Conservation (phyloP, 2,888 invertebrate genomes). For the Petrolisthes manimaculis region DNA sequence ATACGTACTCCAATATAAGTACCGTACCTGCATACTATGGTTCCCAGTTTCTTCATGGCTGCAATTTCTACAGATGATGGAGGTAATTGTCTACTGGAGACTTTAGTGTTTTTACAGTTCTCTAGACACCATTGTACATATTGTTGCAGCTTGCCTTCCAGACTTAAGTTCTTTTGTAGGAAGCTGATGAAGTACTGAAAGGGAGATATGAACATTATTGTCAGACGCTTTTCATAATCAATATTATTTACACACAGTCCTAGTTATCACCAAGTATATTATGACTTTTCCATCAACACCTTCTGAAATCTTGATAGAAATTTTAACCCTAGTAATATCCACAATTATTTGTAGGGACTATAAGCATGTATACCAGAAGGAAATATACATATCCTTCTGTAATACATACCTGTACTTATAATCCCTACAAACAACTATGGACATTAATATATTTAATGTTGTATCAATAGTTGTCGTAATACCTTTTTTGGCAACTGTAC, state of each 20-base stretch:
- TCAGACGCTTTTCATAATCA: constrained; percentile 20
- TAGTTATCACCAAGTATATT: neutral
- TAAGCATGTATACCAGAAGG: no score
- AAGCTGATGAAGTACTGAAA: constrained; percentile 81
- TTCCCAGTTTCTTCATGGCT: constrained; percentile 89
- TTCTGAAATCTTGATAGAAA: no score
- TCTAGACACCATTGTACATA: constrained; percentile 95
- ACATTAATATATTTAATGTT: no score
- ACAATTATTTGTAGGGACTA: no score
- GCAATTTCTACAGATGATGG: constrained; percentile 94
- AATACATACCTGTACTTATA: no score
- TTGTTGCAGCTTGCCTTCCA: constrained; percentile 80
- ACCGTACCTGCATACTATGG: constrained; percentile 83
- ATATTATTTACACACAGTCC: constrained; percentile 5
- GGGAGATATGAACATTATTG: constrained; percentile 40
- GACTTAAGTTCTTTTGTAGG: constrained; percentile 78
- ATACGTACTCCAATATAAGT: no score
- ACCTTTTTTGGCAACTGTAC: no score
- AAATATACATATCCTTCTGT: no score
- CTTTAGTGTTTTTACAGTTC: constrained; percentile 89
- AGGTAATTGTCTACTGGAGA: constrained; percentile 83
- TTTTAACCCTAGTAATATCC: no score
- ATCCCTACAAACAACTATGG: no score
- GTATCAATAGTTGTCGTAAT: no score
- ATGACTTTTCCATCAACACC: no score